These are phyloP conservation scores for Anaspis maculata DNA, from an alignment of 2,888 invertebrate genomes.

Conservation along the genomic window DNA sequence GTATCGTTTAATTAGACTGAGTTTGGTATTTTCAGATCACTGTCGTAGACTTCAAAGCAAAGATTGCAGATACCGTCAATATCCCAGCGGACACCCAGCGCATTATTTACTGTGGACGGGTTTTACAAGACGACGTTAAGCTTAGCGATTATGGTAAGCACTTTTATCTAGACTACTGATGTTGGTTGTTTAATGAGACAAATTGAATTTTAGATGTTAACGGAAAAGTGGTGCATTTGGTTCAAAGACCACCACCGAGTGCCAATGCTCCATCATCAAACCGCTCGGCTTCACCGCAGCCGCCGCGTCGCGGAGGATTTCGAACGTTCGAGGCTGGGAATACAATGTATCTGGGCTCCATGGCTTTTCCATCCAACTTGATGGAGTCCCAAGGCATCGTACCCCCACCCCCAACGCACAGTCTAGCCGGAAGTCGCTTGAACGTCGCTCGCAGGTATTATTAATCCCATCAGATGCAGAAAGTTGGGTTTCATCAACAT, in stretches of 20 bases:
- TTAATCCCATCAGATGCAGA: too few relatives aligned
- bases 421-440: conserved; percentile 46
- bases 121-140: conserved; percentile 79
- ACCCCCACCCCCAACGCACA: conserved; percentile 45
- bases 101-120: conserved; percentile 90
- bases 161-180: not conserved
- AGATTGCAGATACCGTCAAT: conserved; percentile 67
- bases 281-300: conserved; percentile 27
- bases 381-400: conserved; percentile 42
- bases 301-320: conserved; percentile 24
- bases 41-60: conserved; percentile 72
- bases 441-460: conserved; percentile 44
- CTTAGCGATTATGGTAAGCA: conserved; percentile 72
- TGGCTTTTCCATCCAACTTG: conserved; percentile 48
- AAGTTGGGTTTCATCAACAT: conserved; percentile 25
- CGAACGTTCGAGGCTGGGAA: conserved; percentile 37
- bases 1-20: not conserved
- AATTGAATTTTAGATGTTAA: conserved; percentile 61
- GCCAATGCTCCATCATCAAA: conserved; percentile 24
- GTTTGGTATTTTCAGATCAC: conserved; percentile 53
- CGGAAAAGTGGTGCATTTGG: conserved; percentile 89
- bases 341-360: conserved; percentile 51
- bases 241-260: conserved; percentile 74
- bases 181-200: too few relatives aligned
- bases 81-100: conserved; percentile 78